These are phyloP conservation scores for Ischnura elegans DNA, from an alignment of 2,888 invertebrate genomes.

Conservation along the genomic window DNA sequence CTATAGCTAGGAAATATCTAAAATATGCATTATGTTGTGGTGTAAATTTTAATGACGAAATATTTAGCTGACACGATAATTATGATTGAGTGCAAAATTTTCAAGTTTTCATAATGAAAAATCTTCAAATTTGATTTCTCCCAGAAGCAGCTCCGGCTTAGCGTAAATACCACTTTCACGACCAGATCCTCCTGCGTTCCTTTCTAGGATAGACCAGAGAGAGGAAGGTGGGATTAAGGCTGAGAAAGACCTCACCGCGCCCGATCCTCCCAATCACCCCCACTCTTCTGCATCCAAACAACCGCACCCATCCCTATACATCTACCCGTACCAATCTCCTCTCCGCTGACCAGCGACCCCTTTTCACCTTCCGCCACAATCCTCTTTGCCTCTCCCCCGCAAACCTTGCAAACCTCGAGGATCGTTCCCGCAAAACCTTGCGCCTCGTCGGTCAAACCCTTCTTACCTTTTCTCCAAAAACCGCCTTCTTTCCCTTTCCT, in stretches of 20 bases:
- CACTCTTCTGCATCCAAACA: not conserved
- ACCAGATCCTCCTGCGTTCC: not conserved
- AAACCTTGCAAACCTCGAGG: not conserved
- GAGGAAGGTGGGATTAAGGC: not conserved
- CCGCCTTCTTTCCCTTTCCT: not conserved
- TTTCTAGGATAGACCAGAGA: not conserved
- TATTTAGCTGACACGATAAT: too few relatives aligned
- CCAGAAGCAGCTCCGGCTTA: too few relatives aligned
- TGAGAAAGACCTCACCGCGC: not conserved
- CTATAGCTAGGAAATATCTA: too few relatives aligned
- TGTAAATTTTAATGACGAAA: too few relatives aligned
- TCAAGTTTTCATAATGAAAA: too few relatives aligned
- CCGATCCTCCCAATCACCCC: not conserved
- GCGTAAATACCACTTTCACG: too few relatives aligned
- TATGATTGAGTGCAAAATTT: too few relatives aligned
- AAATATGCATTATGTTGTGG: too few relatives aligned
- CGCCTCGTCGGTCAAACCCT: not conserved
- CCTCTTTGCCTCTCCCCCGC: not conserved
- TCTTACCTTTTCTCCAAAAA: not conserved
- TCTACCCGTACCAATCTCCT: conserved; percentile 17
- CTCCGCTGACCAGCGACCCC: not conserved
- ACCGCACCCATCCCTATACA: not conserved
- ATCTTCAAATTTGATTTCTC: too few relatives aligned
- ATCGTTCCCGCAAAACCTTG: conserved; percentile 20
- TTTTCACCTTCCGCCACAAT: not conserved